These are phyloP conservation scores for Elymnias hypermnestra DNA, from an alignment of 1,140 invertebrate species.

Conservation along the genomic window DNA sequence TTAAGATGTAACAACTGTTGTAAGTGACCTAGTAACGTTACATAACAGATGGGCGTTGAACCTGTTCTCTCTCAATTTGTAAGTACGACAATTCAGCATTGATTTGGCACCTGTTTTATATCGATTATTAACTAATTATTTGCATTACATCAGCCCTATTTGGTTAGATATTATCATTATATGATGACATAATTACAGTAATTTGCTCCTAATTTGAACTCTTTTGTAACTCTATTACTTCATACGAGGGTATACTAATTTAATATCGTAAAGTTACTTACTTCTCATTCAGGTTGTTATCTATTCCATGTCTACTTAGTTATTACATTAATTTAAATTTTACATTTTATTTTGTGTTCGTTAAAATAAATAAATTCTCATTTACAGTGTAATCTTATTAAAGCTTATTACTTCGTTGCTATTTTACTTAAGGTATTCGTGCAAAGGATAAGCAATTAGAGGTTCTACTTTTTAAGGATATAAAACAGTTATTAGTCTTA, in stretches of 20 bases:
- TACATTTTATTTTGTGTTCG: too few relatives aligned
- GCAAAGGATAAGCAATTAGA: too few relatives aligned
- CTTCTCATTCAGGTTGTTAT: too few relatives aligned
- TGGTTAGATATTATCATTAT: not conserved
- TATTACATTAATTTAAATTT: too few relatives aligned
- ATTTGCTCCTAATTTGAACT: not conserved
- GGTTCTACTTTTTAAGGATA: too few relatives aligned
- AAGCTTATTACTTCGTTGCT: too few relatives aligned
- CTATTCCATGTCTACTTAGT: too few relatives aligned
- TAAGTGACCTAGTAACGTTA: constrained; percentile 26
- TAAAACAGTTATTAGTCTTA: too few relatives aligned
- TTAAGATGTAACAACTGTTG: constrained; percentile 24
- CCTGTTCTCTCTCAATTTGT: constrained; percentile 8
- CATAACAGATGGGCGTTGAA: constrained; percentile 13
- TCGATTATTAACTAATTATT: constrained; percentile 26
- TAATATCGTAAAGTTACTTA: not conserved
- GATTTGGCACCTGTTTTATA: constrained; percentile 19
- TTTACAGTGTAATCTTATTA: too few relatives aligned
- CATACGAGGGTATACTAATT: not conserved
- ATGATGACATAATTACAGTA: not conserved
- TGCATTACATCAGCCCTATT: constrained; percentile 11
- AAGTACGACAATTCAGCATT: constrained; percentile 21
- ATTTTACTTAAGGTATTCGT: too few relatives aligned
- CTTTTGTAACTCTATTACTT: not conserved
- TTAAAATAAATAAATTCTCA: too few relatives aligned